Evolutionary conservation across 1,140 invertebrate species (phyloP).

Genomic region (Drosophila novamexicana): DNA sequence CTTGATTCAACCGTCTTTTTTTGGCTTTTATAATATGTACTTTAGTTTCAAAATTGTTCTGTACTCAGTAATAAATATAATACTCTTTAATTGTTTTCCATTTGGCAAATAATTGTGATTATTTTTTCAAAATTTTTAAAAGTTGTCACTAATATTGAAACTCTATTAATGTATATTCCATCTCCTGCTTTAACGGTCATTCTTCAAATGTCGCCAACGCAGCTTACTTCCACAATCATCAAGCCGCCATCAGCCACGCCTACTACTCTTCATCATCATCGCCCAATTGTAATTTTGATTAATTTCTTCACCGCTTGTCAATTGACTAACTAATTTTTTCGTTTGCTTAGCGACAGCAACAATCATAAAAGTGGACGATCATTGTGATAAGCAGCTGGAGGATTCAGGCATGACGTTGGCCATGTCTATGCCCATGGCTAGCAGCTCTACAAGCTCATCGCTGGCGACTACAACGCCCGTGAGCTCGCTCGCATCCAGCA

Average conservation of each 20-base stretch:
- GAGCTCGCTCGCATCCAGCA: slow-evolving; percentile 47
- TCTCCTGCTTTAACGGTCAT: slow-evolving; percentile 3
- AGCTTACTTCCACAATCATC: slow-evolving; percentile 73
- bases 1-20: not conserved
- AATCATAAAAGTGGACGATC: slow-evolving; percentile 53
- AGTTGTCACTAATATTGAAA: slow-evolving; percentile 5
- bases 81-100: not conserved
- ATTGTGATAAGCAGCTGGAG: slow-evolving; percentile 64
- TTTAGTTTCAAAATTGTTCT: slow-evolving; percentile 1
- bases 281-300: slow-evolving; percentile 57
- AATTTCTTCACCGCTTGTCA: not conserved
- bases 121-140: not conserved
- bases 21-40: slow-evolving; percentile 1
- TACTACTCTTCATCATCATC: slow-evolving; percentile 71
- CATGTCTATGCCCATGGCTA: slow-evolving; percentile 48
- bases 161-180: not conserved
- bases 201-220: not conserved
- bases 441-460: slow-evolving; percentile 39
- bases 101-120: slow-evolving; percentile 2
- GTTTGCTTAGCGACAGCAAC: slow-evolving; percentile 41
- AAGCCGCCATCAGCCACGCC: slow-evolving; percentile 57
- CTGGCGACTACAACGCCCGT: slow-evolving; percentile 26
- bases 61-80: slow-evolving; percentile 2
- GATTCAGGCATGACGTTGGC: slow-evolving; percentile 41
- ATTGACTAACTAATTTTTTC: not conserved